Evolutionary conservation across 1,140 invertebrate genomes (phyloP), one percentile per base, ranked within the genome.

Genomic region (Listronotus oregonensis): DNA sequence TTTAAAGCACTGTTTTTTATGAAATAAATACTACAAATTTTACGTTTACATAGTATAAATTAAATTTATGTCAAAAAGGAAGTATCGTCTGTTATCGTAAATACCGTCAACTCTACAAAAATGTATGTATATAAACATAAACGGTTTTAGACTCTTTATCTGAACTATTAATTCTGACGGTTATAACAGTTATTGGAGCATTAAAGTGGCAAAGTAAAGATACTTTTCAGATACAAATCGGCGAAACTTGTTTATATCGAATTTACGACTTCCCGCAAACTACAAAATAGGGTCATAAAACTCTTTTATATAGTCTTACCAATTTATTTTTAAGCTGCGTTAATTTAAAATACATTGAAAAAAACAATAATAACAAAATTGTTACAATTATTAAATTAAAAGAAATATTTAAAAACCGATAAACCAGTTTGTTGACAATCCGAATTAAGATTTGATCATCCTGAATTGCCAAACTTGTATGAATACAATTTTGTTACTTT

Each of bases 191-290:
- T 59, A 59, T 59, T 59, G 57, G 44, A 59, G 44, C 57, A 46
- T 59, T 49, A 59, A 59, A 59, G 57, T 59, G 57, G 57, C 37
- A 59, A 50, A 59, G 57, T 46, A 50, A 39, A 59, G 57, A 59
- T 59, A 59, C 57, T 59, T 59, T 59, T 59, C 44, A 47, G 57
- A 59, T 59, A 44, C 57, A 49, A 59, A 59, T 59, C 57, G 44
- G 57, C 27, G 18, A 39, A 59, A 59, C 57, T 49, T 59, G 57
- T 59, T 59, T 50, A 59, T 18, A 12, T 50, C 57, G 27, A 44
- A 59, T 59, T 59, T 59, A 59, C 49, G 47, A 17, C 57, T 49
- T 59, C 57, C 56, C 46, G 46, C 46, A 37, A 49, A 49, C 14
- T 39, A 5, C 42, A n/a, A 37, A 7, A 32, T 44, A 15, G 37